These are phyloP conservation scores for Trichacis sp. DNA, from an alignment of 2,888 invertebrate species.

Conservation along the genomic window DNA sequence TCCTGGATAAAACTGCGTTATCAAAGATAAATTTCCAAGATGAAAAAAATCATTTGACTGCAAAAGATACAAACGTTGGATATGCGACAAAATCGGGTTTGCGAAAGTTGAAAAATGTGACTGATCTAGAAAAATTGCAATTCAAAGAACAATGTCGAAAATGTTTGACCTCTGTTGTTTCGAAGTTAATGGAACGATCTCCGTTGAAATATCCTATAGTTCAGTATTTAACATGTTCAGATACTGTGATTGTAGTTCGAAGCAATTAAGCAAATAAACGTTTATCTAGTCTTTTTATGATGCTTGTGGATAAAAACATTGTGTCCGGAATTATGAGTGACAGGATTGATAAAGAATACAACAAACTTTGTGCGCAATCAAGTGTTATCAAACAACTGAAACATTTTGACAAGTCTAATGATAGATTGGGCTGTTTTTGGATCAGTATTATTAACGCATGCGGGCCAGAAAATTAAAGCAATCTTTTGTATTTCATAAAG, in stretches of 20 bases:
- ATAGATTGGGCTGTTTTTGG: no score
- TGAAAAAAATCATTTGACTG: conserved; percentile 21
- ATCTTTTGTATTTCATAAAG: no score
- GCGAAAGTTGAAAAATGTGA: conserved; percentile 14
- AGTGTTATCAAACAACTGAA: no score
- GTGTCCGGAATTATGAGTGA: no score
- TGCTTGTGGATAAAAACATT: no score
- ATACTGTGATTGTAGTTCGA: conserved; percentile 19
- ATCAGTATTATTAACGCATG: no score
- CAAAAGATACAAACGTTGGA: not conserved
- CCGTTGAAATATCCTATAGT: conserved; percentile 17
- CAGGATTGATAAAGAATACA: no score
- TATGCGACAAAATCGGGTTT: conserved; percentile 12
- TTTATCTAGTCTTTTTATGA: conserved; percentile 12
- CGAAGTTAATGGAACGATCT: conserved; percentile 20
- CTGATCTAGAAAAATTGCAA: no score
- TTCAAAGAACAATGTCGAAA: no score
- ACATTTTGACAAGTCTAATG: no score
- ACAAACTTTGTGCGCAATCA: no score
- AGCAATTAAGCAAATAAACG: conserved; percentile 15
- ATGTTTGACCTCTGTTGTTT: conserved; percentile 5
- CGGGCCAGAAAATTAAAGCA: no score
- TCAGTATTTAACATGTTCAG: conserved; percentile 13
- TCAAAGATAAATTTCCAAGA: conserved; percentile 2
- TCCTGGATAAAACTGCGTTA: conserved; percentile 6